phyloP scores from a whole-genome alignment of 2,113 vertebrate species.

The Boleophthalmus pectinirostris region DNA sequence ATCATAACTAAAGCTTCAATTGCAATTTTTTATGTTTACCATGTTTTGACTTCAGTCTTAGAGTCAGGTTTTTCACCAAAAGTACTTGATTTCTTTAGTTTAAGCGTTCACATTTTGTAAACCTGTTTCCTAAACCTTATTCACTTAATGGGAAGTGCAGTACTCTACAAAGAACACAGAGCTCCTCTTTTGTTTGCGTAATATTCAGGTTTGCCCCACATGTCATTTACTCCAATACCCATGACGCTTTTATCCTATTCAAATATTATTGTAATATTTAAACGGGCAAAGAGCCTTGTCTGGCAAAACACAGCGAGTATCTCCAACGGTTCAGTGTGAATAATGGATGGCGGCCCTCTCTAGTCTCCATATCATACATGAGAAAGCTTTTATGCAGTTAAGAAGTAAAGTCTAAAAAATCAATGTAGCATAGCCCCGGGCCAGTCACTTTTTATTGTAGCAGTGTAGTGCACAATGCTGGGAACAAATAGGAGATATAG shows the following conservation, averaged over 20 bases:
- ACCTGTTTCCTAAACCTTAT: background rate
- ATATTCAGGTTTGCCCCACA: background rate
- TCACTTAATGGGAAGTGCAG: background rate
- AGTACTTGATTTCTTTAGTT: background rate
- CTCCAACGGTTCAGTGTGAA: conserved; percentile 45
- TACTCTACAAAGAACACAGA: background rate
- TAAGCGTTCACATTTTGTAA: background rate
- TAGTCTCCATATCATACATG: conserved; percentile 66
- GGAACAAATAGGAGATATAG: conserved; percentile 49
- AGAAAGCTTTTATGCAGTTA: conserved; percentile 72
- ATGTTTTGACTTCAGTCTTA: too few relatives aligned
- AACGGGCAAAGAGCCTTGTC: conserved; percentile 15
- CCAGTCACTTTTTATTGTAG: conserved; percentile 44
- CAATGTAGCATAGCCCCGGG: conserved; percentile 42
- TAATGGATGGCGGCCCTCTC: conserved; percentile 61
- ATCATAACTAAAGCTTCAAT: too few relatives aligned
- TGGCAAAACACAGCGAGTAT: conserved; percentile 1
- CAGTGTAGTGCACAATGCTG: conserved; percentile 41
- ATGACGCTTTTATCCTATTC: conserved; percentile 5
- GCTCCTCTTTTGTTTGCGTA: background rate
- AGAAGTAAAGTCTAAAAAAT: conserved; percentile 56
- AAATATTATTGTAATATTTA: conserved; percentile 18
- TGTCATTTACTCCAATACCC: background rate
- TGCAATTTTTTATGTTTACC: too few relatives aligned
- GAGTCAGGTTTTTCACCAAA: background rate